Evolutionary conservation across 2,888 invertebrate genomes (phyloP).

Genomic region (Tetrapedia diversipes): DNA sequence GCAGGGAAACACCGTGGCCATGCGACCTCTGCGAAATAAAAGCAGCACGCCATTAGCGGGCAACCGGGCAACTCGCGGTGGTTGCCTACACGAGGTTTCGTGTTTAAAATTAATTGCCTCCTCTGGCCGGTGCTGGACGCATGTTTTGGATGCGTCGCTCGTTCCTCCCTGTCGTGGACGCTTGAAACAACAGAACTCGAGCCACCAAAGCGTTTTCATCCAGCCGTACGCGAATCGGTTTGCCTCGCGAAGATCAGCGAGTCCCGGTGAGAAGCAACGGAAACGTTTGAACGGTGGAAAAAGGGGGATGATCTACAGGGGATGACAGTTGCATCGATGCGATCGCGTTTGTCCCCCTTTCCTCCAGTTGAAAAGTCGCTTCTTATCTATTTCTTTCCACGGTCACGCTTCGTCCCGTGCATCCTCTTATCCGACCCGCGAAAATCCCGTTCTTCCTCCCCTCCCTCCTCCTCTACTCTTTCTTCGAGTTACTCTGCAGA

Average conservation of each 20-base stretch:
- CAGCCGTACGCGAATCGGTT: not conserved
- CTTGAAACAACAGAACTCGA: not conserved
- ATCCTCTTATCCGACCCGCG: conserved; percentile 32
- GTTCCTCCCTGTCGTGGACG: not conserved
- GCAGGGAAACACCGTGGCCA: conserved; percentile 6
- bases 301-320: conserved; percentile 40
- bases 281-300: not conserved
- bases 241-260: conserved; percentile 4
- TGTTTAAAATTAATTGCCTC: conserved; percentile 52
- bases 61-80: conserved; percentile 15
- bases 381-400: not conserved
- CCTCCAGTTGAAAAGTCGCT: conserved; percentile 32
- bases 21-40: conserved; percentile 33
- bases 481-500: conserved; percentile 74
- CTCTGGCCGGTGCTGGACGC: not conserved
- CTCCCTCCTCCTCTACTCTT: conserved; percentile 12
- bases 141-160: not conserved
- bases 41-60: conserved; percentile 2
- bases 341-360: conserved; percentile 30
- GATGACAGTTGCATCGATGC: conserved; percentile 43
- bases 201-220: not conserved
- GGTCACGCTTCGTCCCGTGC: conserved; percentile 8
- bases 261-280: conserved; percentile 3
- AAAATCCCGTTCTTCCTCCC: conserved; percentile 6
- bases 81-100: conserved; percentile 22